Evolutionary conservation across 2,113 vertebrate species (phyloP).

Genomic region (Mellivora capensis): DNA sequence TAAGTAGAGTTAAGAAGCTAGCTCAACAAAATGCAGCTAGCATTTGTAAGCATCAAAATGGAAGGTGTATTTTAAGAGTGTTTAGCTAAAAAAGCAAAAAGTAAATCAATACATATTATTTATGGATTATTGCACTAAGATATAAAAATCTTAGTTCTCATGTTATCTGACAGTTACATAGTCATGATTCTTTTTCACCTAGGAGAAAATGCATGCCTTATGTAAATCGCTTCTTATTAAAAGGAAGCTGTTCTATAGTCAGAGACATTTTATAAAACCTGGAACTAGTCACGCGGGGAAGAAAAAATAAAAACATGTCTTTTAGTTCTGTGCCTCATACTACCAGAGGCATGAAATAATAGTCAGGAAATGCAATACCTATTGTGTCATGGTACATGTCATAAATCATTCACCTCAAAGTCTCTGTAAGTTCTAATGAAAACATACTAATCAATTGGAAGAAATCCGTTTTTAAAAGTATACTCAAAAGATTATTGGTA

Average conservation of each 20-base stretch:
- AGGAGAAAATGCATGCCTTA: neutral
- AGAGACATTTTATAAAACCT: slow-evolving; percentile 10
- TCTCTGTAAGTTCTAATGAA: neutral
- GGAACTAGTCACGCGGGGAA: neutral
- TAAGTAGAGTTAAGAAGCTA: neutral
- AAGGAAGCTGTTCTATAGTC: neutral
- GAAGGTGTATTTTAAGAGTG: neutral
- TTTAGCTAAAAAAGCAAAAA: neutral
- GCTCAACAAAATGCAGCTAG: neutral
- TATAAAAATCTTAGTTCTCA: neutral
- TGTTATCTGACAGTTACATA: neutral
- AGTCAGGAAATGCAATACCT: neutral
- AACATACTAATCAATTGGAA: slow-evolving; percentile 12
- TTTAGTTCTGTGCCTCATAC: neutral
- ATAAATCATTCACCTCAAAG: slow-evolving; percentile 23
- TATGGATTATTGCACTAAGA: neutral
- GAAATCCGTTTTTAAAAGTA: slow-evolving; percentile 26
- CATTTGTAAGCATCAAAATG: neutral
- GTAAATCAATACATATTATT: neutral
- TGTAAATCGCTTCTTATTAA: neutral
- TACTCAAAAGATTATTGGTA: slow-evolving; percentile 25
- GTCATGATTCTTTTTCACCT: neutral
- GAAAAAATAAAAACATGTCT: neutral
- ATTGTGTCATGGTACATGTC: neutral
- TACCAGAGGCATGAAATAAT: neutral